These are phyloP conservation scores for Agapostemon virescens DNA, from an alignment of 2,888 invertebrate genomes.

Conservation along the genomic window DNA sequence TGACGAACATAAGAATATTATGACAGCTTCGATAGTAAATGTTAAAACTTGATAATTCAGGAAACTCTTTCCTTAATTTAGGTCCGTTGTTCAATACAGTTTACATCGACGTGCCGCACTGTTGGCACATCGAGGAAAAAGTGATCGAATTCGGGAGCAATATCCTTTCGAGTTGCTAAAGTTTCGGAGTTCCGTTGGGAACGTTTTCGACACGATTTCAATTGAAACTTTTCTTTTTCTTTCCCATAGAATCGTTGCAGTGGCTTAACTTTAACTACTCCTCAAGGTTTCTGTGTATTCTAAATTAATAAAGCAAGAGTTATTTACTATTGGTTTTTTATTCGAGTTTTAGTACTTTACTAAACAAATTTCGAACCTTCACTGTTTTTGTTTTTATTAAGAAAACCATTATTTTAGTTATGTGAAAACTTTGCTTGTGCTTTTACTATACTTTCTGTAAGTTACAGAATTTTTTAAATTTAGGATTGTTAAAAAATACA, in stretches of 20 bases:
- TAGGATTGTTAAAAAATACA: too few species aligned
- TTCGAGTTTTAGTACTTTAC: not conserved
- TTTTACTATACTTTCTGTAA: too few species aligned
- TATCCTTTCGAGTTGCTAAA: not conserved
- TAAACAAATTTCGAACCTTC: too few species aligned
- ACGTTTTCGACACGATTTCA: not conserved
- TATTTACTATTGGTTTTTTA: not conserved
- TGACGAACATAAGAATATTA: conserved; percentile 23
- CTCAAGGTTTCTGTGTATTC: not conserved
- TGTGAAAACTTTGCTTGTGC: too few species aligned
- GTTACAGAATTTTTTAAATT: too few species aligned
- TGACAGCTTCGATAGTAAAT: conserved; percentile 15
- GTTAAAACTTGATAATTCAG: conserved; percentile 31
- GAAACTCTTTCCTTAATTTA: conserved; percentile 25
- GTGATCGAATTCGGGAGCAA: conserved; percentile 9
- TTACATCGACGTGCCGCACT: conserved; percentile 11
- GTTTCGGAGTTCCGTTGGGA: not conserved
- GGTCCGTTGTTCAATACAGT: conserved; percentile 23
- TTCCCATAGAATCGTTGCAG: not conserved
- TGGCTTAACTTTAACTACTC: not conserved
- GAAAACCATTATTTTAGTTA: too few species aligned
- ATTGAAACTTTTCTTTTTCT: not conserved
- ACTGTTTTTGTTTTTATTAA: too few species aligned
- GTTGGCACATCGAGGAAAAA: not conserved
- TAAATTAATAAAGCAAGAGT: not conserved